Base-by-base conservation (phyloP, 2,888 invertebrate genomes). In the Aplocera efformata region DNA sequence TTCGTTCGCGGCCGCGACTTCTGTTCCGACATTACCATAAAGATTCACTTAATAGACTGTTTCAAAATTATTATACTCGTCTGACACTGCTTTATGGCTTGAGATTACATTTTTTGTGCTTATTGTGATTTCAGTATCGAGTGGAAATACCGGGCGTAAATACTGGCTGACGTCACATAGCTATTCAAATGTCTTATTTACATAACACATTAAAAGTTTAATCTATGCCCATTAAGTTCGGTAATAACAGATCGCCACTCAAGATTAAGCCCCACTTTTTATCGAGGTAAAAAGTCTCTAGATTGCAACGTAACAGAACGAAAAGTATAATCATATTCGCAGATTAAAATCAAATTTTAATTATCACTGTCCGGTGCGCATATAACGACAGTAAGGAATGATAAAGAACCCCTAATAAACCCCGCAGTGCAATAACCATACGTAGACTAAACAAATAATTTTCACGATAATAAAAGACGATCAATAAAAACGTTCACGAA, bases 21-120 rank as follows among this genome's bases (percentile, higher is more conserved):
- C 86, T 86, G 86, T 85, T 81, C 72, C 69, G 63, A 76, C 74
- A 84, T 84, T 84, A 83, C 70, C 84, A 82, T 85, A 84, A 85
- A 86, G 83, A 85, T 85, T 85, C 85, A 85, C 85, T 84, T 85
- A 86, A 83, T 84, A 80, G 83, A 81, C 80, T 82, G 79, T 82
- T 86, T 76, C 79, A 64, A 84, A 86, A 84, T 84, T 85, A 84
- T 84, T 83, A 77, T 79, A 75, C 78, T 72, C 66, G 69, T 72
- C 74, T 72, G 79, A 79, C 79, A 78, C 76, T 71, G 80, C 69
- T 84, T 83, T 80, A 81, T 74, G 60, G 65, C 60, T 64, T 52
- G 55, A 72, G 75, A 81, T 82, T 79, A 77, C 64, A 57, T 67
- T 62, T 69, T 61, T 74, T 72, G 61, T 37, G 59, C 60, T 67